Percentiles rank a stretch among this genome's conserved stretches.
Evolutionary conservation across 2,888 invertebrate species (phyloP).

Genomic region (Trichacis sp.): DNA sequence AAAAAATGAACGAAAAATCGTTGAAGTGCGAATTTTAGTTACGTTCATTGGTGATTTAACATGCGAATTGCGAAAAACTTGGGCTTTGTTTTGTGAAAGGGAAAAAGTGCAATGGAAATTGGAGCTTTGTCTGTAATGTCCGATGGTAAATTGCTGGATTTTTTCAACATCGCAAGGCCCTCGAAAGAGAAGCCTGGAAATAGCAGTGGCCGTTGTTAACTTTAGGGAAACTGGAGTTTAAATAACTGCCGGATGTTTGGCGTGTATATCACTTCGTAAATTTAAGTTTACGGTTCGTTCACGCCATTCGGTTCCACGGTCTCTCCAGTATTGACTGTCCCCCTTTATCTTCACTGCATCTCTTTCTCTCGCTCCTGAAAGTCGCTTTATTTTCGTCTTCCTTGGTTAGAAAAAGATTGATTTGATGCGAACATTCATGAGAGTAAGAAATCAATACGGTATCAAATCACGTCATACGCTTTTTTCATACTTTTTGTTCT

Average conservation of each 20-base stretch:
- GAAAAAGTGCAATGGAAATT: background rate
- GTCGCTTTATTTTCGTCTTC: slow-evolving; percentile 20
- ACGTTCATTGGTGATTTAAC: no score
- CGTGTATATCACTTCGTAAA: slow-evolving; percentile 67
- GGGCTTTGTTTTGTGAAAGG: background rate
- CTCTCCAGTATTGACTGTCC: slow-evolving; percentile 22
- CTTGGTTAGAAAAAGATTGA: slow-evolving; percentile 34
- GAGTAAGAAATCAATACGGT: slow-evolving; percentile 29
- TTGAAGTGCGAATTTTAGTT: no score
- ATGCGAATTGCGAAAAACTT: no score
- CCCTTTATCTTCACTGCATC: background rate
- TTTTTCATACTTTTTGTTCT: no score
- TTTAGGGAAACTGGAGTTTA: slow-evolving; percentile 60
- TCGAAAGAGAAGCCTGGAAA: slow-evolving; percentile 51
- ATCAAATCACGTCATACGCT: no score
- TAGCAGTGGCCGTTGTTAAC: slow-evolving; percentile 58
- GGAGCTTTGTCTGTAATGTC: background rate
- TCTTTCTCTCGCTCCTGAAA: slow-evolving; percentile 24
- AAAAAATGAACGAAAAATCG: no score
- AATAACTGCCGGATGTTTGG: slow-evolving; percentile 67
- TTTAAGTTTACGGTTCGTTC: slow-evolving; percentile 62
- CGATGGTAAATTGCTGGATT: slow-evolving; percentile 5
- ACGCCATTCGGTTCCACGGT: slow-evolving; percentile 36
- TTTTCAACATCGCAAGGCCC: no score
- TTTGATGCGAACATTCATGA: slow-evolving; percentile 34